Conservation (phyloP, 2,888 invertebrate species). For the Hyposoter didymator region DNA sequence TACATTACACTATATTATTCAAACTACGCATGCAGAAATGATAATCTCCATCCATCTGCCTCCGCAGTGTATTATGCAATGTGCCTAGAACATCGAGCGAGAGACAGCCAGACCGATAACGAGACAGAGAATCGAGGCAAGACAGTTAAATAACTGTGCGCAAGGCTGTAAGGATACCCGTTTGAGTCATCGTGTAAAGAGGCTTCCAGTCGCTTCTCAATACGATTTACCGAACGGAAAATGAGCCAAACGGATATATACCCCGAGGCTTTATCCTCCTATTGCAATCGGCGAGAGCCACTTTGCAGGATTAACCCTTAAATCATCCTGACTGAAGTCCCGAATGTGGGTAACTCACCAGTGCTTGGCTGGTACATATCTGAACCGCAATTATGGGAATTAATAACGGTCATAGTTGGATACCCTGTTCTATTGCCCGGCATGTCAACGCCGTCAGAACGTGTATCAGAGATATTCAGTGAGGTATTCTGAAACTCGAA, state of each 20-base stretch:
- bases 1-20: slow-evolving; percentile 63
- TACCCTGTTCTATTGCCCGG: slow-evolving; percentile 43
- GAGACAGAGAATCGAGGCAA: slow-evolving; percentile 9
- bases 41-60: slow-evolving; percentile 44
- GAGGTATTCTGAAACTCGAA: slow-evolving; percentile 26
- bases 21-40: slow-evolving; percentile 67
- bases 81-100: neutral
- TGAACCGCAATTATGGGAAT: slow-evolving; percentile 60
- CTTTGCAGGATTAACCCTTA: slow-evolving; percentile 69
- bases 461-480: slow-evolving; percentile 8
- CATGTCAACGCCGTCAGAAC: slow-evolving; percentile 25
- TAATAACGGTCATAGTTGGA: slow-evolving; percentile 64
- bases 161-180: slow-evolving; percentile 1
- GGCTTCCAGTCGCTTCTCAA: slow-evolving; percentile 14
- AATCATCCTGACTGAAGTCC: slow-evolving; percentile 60
- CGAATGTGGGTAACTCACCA: slow-evolving; percentile 5
- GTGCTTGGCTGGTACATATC: neutral
- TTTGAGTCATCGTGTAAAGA: slow-evolving; percentile 32
- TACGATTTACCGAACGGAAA: neutral
- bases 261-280: neutral
- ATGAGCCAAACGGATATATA: slow-evolving; percentile 2
- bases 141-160: slow-evolving; percentile 8
- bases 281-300: slow-evolving; percentile 43
- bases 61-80: slow-evolving; percentile 2
- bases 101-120: slow-evolving; percentile 29